Conservation (phyloP, 2,113 vertebrate genomes). For the Anolis sagrei region DNA sequence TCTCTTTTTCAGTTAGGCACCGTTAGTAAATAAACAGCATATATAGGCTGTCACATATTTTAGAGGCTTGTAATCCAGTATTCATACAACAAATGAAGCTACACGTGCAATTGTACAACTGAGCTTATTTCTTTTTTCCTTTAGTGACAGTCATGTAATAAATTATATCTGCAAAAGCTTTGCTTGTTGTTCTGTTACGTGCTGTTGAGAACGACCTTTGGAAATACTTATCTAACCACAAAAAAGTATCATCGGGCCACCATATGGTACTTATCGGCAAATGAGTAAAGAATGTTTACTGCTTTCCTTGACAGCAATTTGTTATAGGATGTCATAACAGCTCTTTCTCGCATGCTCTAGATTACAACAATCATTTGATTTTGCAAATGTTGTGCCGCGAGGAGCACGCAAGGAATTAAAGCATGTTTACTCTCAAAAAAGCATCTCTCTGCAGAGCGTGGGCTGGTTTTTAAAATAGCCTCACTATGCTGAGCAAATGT, state of each 20-base stretch:
- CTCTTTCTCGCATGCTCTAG: constrained; percentile 32
- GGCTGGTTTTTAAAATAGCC: background rate
- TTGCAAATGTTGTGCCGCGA: constrained; percentile 7
- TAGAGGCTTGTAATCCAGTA: background rate
- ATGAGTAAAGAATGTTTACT: constrained; percentile 39
- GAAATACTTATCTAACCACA: constrained; percentile 22
- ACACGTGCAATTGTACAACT: background rate
- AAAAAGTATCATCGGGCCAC: background rate
- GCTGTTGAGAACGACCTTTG: constrained; percentile 3
- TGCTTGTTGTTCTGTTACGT: constrained; percentile 15
- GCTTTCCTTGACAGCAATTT: constrained; percentile 39
- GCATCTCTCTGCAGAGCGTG: background rate
- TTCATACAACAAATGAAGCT: constrained; percentile 4
- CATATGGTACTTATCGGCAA: constrained; percentile 27
- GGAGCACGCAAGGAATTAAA: background rate
- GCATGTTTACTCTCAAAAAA: background rate
- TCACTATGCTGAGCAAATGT: background rate
- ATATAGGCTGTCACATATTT: background rate
- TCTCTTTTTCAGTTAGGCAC: background rate
- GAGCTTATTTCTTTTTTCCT: background rate
- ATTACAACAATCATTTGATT: constrained; percentile 42
- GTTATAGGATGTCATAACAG: constrained; percentile 51
- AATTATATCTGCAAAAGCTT: constrained; percentile 4
- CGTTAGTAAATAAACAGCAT: background rate
- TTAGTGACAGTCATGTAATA: rapidly evolving